Percentiles rank a stretch among this genome's conserved stretches.
phyloP scores from a whole-genome alignment of 2,797 vertebrate species.

The Scomberomorus guttatus region DNA sequence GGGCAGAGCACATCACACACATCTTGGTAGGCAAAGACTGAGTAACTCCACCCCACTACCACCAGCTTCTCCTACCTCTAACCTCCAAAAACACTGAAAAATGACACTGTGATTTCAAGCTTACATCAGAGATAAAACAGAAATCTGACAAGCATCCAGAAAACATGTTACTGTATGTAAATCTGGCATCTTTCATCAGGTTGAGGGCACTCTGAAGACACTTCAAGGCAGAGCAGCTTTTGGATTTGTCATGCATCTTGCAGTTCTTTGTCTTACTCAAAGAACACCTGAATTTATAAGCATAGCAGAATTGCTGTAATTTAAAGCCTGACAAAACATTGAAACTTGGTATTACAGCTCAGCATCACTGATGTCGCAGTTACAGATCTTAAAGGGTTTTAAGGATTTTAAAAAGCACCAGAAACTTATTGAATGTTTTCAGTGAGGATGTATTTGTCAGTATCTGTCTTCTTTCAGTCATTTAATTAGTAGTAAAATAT shows the following conservation, averaged over 20 bases:
- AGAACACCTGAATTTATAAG: background rate
- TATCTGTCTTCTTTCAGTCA: background rate
- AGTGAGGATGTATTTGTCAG: background rate
- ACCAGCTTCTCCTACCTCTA: too few relatives aligned
- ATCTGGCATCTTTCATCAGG: background rate
- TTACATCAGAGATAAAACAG: background rate
- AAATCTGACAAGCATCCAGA: background rate
- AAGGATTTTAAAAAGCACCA: background rate
- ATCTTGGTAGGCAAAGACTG: background rate
- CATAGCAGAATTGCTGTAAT: too few relatives aligned
- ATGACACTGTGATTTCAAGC: background rate
- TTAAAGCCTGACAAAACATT: too few relatives aligned
- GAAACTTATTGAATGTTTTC: background rate
- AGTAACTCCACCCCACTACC: background rate
- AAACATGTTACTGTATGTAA: background rate
- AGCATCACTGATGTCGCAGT: background rate
- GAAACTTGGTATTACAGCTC: background rate
- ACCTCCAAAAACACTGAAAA: background rate
- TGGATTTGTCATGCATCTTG: background rate
- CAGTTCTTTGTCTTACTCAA: background rate
- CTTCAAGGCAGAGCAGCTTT: background rate
- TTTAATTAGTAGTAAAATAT: too few relatives aligned
- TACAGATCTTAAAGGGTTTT: too few relatives aligned
- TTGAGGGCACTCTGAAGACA: background rate
- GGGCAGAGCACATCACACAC: conserved; percentile 12